phyloP scores from a whole-genome alignment of 2,797 vertebrate genomes.

The Allochrocebus solatus region DNA sequence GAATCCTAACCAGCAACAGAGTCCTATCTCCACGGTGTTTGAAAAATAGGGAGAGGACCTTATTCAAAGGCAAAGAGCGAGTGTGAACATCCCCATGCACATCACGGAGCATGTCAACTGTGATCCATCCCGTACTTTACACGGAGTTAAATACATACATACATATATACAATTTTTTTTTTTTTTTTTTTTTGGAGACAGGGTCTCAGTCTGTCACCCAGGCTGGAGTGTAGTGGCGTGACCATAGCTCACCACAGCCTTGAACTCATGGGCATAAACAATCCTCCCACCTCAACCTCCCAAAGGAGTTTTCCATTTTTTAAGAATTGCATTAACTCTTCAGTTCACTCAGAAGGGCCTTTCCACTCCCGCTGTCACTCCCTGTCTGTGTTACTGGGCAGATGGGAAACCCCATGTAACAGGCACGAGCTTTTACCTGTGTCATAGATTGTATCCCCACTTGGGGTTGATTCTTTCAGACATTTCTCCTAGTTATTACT shows the following conservation, averaged over 20 bases:
- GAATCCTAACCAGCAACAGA: fast-evolving
- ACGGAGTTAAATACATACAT: fast-evolving
- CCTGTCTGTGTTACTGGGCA: too few relatives aligned
- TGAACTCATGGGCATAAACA: not conserved
- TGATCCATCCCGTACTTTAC: not conserved
- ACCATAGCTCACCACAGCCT: not conserved
- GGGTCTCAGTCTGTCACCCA: not conserved
- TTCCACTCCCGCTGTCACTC: not conserved
- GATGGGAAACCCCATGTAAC: fast-evolving
- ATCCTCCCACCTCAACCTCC: not conserved
- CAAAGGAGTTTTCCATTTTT: not conserved
- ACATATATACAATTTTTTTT: not conserved
- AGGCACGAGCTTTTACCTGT: fast-evolving
- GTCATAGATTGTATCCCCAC: fast-evolving
- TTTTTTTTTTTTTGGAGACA: not conserved
- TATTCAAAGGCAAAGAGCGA: not conserved
- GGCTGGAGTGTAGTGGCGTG: not conserved
- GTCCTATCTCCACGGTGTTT: fast-evolving
- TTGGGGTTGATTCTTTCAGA: not conserved
- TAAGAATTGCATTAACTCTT: not conserved
- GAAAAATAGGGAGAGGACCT: not conserved
- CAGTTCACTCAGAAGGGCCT: not conserved
- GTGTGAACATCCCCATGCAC: too few relatives aligned
- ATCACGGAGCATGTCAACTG: not conserved
- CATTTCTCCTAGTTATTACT: not conserved